phyloP scores from a whole-genome alignment of 2,888 invertebrate genomes.

The Caenorhabditis sp. region DNA sequence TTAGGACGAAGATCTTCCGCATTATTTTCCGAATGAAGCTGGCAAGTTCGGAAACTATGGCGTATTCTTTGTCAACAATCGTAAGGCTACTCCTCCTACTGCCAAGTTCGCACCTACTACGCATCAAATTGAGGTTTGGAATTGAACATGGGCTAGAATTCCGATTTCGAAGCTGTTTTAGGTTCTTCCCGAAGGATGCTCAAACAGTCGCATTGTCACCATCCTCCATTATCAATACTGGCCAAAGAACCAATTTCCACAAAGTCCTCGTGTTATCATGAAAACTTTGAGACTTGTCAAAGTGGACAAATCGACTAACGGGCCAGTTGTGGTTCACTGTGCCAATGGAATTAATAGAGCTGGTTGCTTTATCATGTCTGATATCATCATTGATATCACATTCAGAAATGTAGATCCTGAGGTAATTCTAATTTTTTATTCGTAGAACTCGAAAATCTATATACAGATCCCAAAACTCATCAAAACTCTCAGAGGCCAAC shows the following conservation, averaged over 20 bases:
- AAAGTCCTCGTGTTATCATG: constrained; percentile 4
- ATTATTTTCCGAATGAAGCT: constrained; percentile 23
- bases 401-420: constrained; percentile 2
- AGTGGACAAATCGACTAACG: background rate
- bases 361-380: background rate
- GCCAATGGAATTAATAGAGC: constrained; percentile 27
- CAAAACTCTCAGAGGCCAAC: background rate
- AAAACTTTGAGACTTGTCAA: background rate
- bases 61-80: constrained; percentile 29
- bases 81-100: constrained; percentile 9
- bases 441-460: too few relatives aligned
- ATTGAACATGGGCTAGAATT: background rate
- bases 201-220: constrained; percentile 24
- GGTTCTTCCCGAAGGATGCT: constrained; percentile 29
- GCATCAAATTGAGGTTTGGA: background rate
- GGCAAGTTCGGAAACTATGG: constrained; percentile 28
- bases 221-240: constrained; percentile 31
- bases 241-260: constrained; percentile 4
- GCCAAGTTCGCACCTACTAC: constrained; percentile 4
- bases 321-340: constrained; percentile 14
- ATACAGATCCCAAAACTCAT: constrained; percentile 1
- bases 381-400: background rate
- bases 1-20: constrained; percentile 16
- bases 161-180: too few relatives aligned
- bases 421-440: background rate